Conservation (phyloP, 2,797 vertebrate genomes). For the Mareca strepera region DNA sequence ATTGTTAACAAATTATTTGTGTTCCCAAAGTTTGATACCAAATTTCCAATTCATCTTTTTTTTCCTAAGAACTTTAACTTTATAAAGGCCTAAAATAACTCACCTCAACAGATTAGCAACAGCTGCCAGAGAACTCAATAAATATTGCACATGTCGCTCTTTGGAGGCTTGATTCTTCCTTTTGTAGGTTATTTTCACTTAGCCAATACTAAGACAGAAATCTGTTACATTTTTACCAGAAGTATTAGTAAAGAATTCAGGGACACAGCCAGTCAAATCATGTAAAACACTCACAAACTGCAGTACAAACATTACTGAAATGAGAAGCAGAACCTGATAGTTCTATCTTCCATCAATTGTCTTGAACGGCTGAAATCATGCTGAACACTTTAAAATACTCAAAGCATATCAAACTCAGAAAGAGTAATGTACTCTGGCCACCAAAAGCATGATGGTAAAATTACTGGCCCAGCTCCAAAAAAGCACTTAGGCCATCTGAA, state of each 20-base stretch:
- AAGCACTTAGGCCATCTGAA: conserved; percentile 16
- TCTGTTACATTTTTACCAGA: background rate
- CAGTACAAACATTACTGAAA: background rate
- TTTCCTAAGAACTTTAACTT: background rate
- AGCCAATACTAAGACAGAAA: background rate
- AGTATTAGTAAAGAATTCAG: background rate
- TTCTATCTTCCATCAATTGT: background rate
- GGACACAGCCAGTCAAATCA: background rate
- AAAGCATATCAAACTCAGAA: background rate
- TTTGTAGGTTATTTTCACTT: conserved; percentile 5
- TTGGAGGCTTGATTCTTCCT: background rate
- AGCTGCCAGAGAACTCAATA: conserved; percentile 7
- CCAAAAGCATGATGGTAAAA: fast-evolving
- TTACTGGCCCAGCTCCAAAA: conserved; percentile 19
- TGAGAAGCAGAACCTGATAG: background rate
- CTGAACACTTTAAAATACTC: background rate
- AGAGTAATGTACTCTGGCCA: background rate
- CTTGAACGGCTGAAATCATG: background rate
- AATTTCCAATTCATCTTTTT: background rate
- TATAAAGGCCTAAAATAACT: background rate
- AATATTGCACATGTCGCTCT: background rate
- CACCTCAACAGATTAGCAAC: background rate
- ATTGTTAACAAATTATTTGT: background rate
- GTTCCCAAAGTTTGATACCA: background rate
- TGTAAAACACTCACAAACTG: background rate